phyloP scores from a whole-genome alignment of 2,888 invertebrate genomes.

The Rhabditoides inermis region DNA sequence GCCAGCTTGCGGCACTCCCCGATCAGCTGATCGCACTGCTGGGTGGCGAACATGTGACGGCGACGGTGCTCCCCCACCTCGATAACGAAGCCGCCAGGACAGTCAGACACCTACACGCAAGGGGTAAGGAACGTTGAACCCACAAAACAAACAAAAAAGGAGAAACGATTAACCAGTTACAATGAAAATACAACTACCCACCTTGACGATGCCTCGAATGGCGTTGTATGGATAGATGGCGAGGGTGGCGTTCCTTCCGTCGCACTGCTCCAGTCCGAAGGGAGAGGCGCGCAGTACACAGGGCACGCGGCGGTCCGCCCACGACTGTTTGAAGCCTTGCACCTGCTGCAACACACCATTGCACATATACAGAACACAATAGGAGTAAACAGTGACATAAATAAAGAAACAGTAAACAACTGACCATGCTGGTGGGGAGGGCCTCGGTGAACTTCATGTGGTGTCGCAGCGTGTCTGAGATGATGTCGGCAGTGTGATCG shows the following conservation, averaged over 20 bases:
- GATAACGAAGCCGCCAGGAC: constrained; percentile 82
- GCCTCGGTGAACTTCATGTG: constrained; percentile 36
- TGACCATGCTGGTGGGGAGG: not conserved
- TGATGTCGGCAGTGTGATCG: constrained; percentile 80
- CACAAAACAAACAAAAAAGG: not conserved
- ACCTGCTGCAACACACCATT: constrained; percentile 14
- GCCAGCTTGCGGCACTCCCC: constrained; percentile 77
- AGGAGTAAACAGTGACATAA: too few relatives aligned
- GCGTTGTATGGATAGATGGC: constrained; percentile 23
- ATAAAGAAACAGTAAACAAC: not conserved
- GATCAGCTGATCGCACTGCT: constrained; percentile 76
- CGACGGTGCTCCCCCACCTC: constrained; percentile 83
- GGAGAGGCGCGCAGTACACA: constrained; percentile 83
- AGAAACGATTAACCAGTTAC: not conserved
- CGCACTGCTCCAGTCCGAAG: constrained; percentile 74
- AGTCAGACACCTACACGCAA: constrained; percentile 68
- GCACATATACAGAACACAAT: too few relatives aligned
- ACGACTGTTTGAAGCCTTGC: constrained; percentile 81
- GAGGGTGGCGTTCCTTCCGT: constrained; percentile 2
- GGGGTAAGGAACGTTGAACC: not conserved
- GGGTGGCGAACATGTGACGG: constrained; percentile 63
- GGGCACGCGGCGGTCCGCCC: constrained; percentile 84
- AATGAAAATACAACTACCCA: not conserved
- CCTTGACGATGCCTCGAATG: constrained; percentile 28
- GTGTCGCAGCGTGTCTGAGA: constrained; percentile 72